Evolutionary conservation across 2,888 invertebrate genomes (phyloP), one percentile per base, ranked within the genome.

Genomic region (Heliconius sara): DNA sequence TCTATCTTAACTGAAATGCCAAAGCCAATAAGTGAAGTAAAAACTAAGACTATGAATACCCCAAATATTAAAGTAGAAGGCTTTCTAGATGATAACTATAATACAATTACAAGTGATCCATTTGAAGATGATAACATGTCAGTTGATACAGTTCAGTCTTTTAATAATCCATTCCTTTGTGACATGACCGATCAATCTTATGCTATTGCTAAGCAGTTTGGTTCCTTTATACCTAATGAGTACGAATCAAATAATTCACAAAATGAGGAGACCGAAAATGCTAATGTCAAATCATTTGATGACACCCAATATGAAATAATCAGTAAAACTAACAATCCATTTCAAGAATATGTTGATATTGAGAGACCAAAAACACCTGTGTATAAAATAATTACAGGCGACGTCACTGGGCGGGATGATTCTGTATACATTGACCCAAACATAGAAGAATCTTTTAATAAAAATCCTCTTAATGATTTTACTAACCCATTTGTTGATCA

Each of bases 311-410:
- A 73, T 39, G 39, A 81, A 70, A 73, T 39, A 39, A 71, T 73
- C 25, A 74, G 30, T 30, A 27, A 66, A 71, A 77, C 70, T 30
- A 83, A 63, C 39, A 83, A 84, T 77, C 82, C 84, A 39, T 83
- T 84, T 78, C 74, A 76, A 60, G 80, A 79, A 77, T n/a, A 30
- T 34, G 74, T 34, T 67, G 65, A 79, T 27, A 70, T 91, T 57
- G 90, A 89, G 83, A 87, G 94, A 82, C 93, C 95, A 25, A 95
- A 93, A 84, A 92, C 95, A 16, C 94, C 95, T 6, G 85, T 95
- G n/a, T 90, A 90, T 77, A 95, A 93, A 90, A 93, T 95, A 71
- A 91, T 93, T 74, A 88, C 91, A 30, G 91, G 88, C 19, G 90
- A 91, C 82, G 84, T 90, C 52, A 80, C 88, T 74, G 85, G 89